Evolutionary conservation across 2,888 invertebrate species (phyloP), one percentile per base, ranked within the genome.

Genomic region (Caenorhabditis virilis): DNA sequence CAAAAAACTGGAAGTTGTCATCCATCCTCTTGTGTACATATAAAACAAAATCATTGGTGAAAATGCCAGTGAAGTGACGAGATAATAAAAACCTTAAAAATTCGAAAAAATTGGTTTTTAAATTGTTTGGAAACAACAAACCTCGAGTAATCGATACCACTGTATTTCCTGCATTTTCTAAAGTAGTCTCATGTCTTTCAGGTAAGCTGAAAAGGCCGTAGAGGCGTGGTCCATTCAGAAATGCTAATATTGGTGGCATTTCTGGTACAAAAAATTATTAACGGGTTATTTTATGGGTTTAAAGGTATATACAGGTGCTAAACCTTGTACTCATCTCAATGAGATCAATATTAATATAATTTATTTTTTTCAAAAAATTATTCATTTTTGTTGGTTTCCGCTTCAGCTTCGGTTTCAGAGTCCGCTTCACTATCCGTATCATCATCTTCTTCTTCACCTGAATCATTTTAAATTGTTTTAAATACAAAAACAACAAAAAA

Each of bases 61-160:
- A 22, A 72, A 69, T 3, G 72, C 72, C n/a, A 69, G 45, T 9
- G 72, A 72, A 15, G 54, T 72, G 13, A 55, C 50, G 9, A 69
- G 27, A 45, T 72, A 64, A 38, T 59, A 67, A 18, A 69, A 23
- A 11, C 68, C 71, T 71, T 57, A 54, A 47, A 30, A 25, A 54
- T 20, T 15, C n/a, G n/a, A n/a, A n/a, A n/a, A n/a, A n/a, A n/a
- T n/a, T 2, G 22, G 26, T n/a, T 22, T 16, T 25, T 22, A 16
- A n/a, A 20, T 36, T 36, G n/a, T n/a, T 20, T 43, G 16, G 16
- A 39, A 49, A 15, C 11, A 11, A 9, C 15, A 9, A 9, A 71
- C 71, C 71, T 43, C 61, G n/a, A 3, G 51, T 38, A 26, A 65
- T 35, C 4, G 65, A 49, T 18, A 72, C 42, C 9, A 43, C 51